These are phyloP conservation scores for Gymnoscelis rufifasciata DNA, from an alignment of 2,888 invertebrate genomes.

Conservation along the genomic window DNA sequence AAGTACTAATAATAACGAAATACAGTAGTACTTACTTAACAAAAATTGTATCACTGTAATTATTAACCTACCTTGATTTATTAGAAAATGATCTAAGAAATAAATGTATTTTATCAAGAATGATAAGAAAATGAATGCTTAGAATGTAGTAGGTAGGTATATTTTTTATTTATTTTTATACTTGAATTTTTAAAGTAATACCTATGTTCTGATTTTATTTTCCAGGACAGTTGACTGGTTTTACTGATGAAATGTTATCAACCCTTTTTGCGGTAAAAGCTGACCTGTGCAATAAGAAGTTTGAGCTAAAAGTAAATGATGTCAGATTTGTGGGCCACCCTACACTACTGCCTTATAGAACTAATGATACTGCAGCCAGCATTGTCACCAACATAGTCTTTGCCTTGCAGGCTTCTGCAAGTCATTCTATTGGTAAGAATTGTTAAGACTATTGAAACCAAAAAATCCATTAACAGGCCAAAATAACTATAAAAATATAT, in stretches of 20 bases:
- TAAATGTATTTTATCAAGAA: no score
- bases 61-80: no score
- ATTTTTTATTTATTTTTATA: no score
- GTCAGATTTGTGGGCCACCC: conserved; percentile 97
- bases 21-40: no score
- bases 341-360: conserved; percentile 85
- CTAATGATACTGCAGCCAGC: conserved; percentile 83
- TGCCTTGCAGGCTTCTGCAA: conserved; percentile 92
- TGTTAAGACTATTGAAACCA: neutral
- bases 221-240: conserved; percentile 82
- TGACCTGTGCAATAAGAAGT: conserved; percentile 92
- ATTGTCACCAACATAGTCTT: conserved; percentile 93
- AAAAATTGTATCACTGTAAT: neutral
- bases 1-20: neutral
- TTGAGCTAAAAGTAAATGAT: conserved; percentile 97
- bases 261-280: conserved; percentile 94
- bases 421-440: conserved; percentile 87
- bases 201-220: no score
- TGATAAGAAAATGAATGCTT: no score
- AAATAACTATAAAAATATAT: no score
- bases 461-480: no score
- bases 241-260: conserved; percentile 91
- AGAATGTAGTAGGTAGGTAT: no score
- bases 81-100: no score
- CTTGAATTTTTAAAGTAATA: no score